Percentiles rank a stretch among this genome's conserved stretches.
Evolutionary conservation across 2,888 invertebrate species (phyloP).

Genomic region (Agrochola lota): DNA sequence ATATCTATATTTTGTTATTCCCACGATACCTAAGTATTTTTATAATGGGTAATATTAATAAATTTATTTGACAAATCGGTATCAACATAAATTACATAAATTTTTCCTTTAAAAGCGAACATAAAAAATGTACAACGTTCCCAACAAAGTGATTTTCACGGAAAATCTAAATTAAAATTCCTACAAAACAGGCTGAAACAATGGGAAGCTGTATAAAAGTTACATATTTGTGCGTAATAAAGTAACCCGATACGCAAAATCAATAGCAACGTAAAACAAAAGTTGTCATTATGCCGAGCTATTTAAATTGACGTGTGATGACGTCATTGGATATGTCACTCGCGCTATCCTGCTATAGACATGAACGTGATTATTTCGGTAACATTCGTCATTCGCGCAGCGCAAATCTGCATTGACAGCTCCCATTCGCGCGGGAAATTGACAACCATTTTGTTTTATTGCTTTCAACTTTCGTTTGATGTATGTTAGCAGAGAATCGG

Average conservation of each 20-base stretch:
- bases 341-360: conserved; percentile 62
- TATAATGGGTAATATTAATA: too few relatives aligned
- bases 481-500: conserved; percentile 35
- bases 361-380: conserved; percentile 64
- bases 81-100: too few relatives aligned
- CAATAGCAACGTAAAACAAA: conserved; percentile 45
- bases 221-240: conserved; percentile 12
- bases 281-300: conserved; percentile 43
- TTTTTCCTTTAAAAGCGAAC: neutral
- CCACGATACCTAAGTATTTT: too few relatives aligned
- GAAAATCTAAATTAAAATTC: conserved; percentile 1
- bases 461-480: conserved; percentile 61
- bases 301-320: conserved; percentile 53
- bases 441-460: conserved; percentile 65
- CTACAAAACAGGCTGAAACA: neutral
- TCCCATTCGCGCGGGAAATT: conserved; percentile 61
- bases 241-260: conserved; percentile 17
- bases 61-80: neutral
- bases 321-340: conserved; percentile 59
- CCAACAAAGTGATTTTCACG: neutral
- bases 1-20: too few relatives aligned
- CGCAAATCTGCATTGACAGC: conserved; percentile 69
- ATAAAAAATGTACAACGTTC: neutral
- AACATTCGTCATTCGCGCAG: conserved; percentile 65
- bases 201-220: neutral